phyloP scores from a whole-genome alignment of 2,113 vertebrate genomes.

The Channa argus region DNA sequence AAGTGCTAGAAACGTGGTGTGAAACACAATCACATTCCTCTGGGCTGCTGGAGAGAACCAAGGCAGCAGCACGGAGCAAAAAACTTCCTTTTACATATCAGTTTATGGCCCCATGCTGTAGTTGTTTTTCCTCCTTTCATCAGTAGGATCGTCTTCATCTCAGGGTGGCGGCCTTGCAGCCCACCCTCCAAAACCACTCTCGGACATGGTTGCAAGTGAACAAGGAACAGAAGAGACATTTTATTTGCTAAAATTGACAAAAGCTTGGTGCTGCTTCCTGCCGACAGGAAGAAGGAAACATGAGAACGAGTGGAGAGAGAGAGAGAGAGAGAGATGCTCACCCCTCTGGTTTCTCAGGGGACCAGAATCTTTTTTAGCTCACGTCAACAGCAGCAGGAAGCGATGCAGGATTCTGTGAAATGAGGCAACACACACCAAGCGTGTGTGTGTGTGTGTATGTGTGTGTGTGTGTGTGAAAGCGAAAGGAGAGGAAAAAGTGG shows the following conservation, averaged over 20 bases:
- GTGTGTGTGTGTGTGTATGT: neutral
- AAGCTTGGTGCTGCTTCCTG: conserved; percentile 1
- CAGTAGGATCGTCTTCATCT: conserved; percentile 5
- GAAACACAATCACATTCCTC: conserved; percentile 46
- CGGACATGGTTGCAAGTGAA: conserved; percentile 9
- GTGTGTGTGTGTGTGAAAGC: neutral
- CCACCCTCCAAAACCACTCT: neutral
- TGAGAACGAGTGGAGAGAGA: conserved; percentile 2
- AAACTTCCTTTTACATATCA: conserved; percentile 39
- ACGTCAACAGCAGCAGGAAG: conserved; percentile 46
- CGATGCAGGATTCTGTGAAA: conserved; percentile 30
- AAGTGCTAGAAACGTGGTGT: conserved; percentile 47
- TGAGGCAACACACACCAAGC: conserved; percentile 12
- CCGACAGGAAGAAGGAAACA: conserved; percentile 42
- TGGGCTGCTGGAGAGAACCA: conserved; percentile 10
- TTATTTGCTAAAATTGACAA: neutral
- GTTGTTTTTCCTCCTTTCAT: neutral
- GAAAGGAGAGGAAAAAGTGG: neutral
- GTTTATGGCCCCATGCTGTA: neutral
- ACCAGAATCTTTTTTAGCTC: conserved; percentile 43
- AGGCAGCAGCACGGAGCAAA: conserved; percentile 31
- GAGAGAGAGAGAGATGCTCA: neutral
- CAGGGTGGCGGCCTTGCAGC: neutral
- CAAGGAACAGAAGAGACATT: neutral
- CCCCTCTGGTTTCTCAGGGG: conserved; percentile 46